Base-by-base conservation (phyloP, 2,797 vertebrate species). In the Cyprinodon diabolis region DNA sequence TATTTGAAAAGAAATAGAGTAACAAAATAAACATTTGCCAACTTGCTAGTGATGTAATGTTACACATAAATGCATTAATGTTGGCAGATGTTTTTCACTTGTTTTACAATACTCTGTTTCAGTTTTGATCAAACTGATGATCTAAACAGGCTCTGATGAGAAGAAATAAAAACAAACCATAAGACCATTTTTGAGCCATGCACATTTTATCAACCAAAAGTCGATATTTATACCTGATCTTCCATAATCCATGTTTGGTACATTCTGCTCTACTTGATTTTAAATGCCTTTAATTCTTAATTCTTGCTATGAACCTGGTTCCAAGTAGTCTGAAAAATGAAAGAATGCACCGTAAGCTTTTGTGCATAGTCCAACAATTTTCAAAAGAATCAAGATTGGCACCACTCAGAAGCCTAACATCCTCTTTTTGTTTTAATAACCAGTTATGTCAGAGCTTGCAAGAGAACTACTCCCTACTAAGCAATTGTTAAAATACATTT, bases 1-100 rank as follows among this genome's bases (percentile, higher is more conserved):
- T 72, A 79, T 81, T 81, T 71, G 3, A 5, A 72, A 52, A 63
- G 57, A 74, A 37, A 11, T 11, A 7, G 5, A 30, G 8, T 54
- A 17, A 30, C 43, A 19, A 15, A 58, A 63, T 45, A 43, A 47
- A 37, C 66, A 37, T 78, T 65, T 19, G 21, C 23, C 55, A 45
- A n/a, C 37, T 10, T 13, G 57, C 13, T 54, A 37, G 11, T 73
- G 51, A 76, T 54, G 5, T 43, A 69, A 71, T 68, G 66, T 19
- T 65, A 3, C 6, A 17, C 60, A 40, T 63, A 43, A 63, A 4
- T 43, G 7, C 40, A 21, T 43, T 43, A 63, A 12, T 43, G 13
- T 13, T 63, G 10, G 40, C 43, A 21, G 2, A 12, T 7, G 40
- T 13, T 63, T n/a, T 63, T n/a, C 21, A 63, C 12, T 63, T 19